Evolutionary conservation across 2,113 vertebrate genomes (phyloP).

Genomic region (Cavia aperea): DNA sequence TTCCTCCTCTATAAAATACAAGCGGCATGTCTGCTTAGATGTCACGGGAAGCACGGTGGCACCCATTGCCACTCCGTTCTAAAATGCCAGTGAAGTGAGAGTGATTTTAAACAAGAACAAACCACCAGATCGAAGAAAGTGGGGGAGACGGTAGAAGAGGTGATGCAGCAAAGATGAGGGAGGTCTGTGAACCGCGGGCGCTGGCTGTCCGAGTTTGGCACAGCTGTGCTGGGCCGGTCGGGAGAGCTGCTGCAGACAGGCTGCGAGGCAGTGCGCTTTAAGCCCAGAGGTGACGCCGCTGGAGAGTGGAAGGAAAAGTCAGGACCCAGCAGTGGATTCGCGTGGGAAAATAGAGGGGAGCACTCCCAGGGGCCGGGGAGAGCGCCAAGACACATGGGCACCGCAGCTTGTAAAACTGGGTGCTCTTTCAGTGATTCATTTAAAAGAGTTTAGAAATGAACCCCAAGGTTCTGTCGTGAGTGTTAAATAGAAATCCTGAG

Average conservation of each 20-base stretch:
- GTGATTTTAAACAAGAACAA: background rate
- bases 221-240: background rate
- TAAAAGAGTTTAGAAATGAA: constrained; percentile 18
- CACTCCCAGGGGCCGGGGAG: too few species aligned
- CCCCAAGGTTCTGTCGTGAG: background rate
- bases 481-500: background rate
- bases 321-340: background rate
- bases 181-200: background rate
- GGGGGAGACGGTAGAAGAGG: background rate
- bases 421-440: constrained; percentile 1
- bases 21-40: background rate
- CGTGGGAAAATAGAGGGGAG: background rate
- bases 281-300: background rate
- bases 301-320: background rate
- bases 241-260: background rate
- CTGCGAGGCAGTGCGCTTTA: background rate
- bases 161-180: background rate
- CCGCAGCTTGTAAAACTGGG: background rate
- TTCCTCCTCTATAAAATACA: constrained; percentile 26
- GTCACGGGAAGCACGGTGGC: background rate
- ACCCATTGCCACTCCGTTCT: background rate
- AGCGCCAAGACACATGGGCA: too few species aligned
- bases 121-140: background rate
- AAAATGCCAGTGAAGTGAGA: constrained; percentile 26
- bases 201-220: background rate